Conservation (phyloP, 2,797 vertebrate species). For the Sciurus carolinensis region DNA sequence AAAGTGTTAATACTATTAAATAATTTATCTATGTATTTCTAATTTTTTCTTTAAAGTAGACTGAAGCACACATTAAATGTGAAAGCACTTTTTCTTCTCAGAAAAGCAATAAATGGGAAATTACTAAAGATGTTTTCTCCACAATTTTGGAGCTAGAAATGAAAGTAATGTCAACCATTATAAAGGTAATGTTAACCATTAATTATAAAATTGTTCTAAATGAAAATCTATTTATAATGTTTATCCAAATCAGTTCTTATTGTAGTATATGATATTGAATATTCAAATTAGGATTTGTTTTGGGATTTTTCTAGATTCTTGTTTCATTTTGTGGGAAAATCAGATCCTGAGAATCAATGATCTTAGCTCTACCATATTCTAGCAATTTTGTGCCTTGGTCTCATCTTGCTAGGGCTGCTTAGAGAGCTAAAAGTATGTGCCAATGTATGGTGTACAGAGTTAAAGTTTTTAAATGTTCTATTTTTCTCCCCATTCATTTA, state of each 20-base stretch:
- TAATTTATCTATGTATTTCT: constrained; percentile 7
- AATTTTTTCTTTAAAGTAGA: constrained; percentile 49
- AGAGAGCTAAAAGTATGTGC: neutral
- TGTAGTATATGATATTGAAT: neutral
- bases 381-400: neutral
- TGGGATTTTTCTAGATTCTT: neutral
- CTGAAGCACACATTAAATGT: constrained; percentile 22
- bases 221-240: neutral
- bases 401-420: neutral
- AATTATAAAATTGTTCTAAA: neutral
- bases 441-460: neutral
- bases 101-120: constrained; percentile 31
- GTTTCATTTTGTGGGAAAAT: neutral
- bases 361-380: neutral
- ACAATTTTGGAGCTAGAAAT: neutral
- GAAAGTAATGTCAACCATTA: neutral
- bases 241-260: neutral
- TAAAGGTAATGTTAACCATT: neutral
- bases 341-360: neutral
- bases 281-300: neutral
- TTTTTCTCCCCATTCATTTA: neutral
- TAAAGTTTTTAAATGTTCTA: neutral
- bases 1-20: neutral
- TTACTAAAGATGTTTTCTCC: neutral
- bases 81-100: neutral